Conservation (phyloP, 2,888 invertebrate species). For the Hirtodrosophila cameraria region DNA sequence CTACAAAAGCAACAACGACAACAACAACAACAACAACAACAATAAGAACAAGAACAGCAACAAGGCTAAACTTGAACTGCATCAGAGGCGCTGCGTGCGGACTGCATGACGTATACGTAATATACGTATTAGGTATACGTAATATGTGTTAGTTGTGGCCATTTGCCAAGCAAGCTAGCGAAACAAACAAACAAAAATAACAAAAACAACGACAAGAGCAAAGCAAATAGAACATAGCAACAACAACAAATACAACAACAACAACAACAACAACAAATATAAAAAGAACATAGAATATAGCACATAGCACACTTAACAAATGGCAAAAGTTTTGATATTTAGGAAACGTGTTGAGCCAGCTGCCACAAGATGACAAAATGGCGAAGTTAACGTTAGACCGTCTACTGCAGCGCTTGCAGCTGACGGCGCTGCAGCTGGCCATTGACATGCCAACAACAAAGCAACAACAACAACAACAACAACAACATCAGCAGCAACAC, state of each 20-base stretch:
- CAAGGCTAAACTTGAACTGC: constrained; percentile 40
- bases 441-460: constrained; percentile 37
- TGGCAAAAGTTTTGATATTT: constrained; percentile 64
- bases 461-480: constrained; percentile 29
- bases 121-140: constrained; percentile 55
- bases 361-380: constrained; percentile 68
- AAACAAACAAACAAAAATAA: constrained; percentile 17
- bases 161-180: constrained; percentile 56
- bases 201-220: constrained; percentile 4
- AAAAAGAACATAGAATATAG: neutral
- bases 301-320: constrained; percentile 39
- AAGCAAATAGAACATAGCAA: neutral
- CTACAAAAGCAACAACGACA: constrained; percentile 22
- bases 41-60: constrained; percentile 4
- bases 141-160: constrained; percentile 51
- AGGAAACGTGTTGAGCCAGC: constrained; percentile 53
- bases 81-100: constrained; percentile 42
- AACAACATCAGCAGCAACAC: constrained; percentile 24
- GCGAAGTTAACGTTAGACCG: constrained; percentile 74
- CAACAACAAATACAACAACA: constrained; percentile 14
- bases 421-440: constrained; percentile 67
- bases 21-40: constrained; percentile 21
- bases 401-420: constrained; percentile 67
- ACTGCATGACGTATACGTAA: constrained; percentile 68
- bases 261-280: neutral